These are phyloP conservation scores for Rhodeus uyekii DNA, from an alignment of 2,797 vertebrate genomes.

Conservation along the genomic window DNA sequence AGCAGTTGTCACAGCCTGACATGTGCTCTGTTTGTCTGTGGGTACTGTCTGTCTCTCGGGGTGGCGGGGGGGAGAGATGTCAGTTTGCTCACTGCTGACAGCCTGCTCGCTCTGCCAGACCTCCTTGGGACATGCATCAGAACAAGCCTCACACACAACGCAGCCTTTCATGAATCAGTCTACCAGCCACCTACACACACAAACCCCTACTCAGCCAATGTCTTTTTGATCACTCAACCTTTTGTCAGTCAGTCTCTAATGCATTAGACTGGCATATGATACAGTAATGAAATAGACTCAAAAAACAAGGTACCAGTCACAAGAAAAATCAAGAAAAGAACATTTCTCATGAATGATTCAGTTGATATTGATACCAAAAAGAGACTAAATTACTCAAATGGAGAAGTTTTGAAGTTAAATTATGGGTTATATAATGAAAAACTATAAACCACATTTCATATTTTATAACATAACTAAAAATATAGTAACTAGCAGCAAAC, in stretches of 20 bases:
- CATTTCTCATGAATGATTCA: constrained; percentile 6
- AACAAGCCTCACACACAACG: constrained; percentile 39
- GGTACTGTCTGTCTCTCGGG: constrained; percentile 60
- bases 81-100: constrained; percentile 51
- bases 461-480: background rate
- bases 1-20: constrained; percentile 53
- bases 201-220: constrained; percentile 12
- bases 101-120: constrained; percentile 47
- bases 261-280: constrained; percentile 17
- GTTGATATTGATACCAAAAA: background rate
- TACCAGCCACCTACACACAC: constrained; percentile 28
- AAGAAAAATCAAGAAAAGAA: background rate
- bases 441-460: background rate
- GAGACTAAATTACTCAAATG: background rate
- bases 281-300: background rate
- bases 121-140: constrained; percentile 52
- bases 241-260: constrained; percentile 26
- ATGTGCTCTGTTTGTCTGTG: constrained; percentile 57
- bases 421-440: background rate
- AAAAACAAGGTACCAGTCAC: background rate
- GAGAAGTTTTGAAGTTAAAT: background rate
- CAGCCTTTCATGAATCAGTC: constrained; percentile 14
- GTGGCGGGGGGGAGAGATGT: constrained; percentile 15
- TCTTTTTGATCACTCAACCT: constrained; percentile 39
- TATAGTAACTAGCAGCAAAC: background rate